phyloP scores from a whole-genome alignment of 2,113 vertebrate genomes.

The Baryphthengus martii region DNA sequence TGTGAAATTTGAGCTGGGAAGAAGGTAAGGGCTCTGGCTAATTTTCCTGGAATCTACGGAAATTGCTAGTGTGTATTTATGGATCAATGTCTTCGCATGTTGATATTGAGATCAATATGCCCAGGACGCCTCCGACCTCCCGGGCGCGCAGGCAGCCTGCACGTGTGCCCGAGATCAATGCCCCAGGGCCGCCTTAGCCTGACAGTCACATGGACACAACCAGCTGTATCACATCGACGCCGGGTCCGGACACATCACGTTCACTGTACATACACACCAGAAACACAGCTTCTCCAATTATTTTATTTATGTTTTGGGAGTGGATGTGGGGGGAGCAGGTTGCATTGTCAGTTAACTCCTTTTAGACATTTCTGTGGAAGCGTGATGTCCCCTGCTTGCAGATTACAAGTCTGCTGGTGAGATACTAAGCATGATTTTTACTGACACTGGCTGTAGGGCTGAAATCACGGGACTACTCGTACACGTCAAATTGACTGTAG shows the following conservation, averaged over 20 bases:
- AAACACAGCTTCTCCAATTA: not conserved
- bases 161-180: not conserved
- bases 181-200: not conserved
- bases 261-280: accelerated
- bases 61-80: not conserved
- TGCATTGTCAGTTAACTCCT: not conserved
- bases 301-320: not conserved
- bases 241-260: no score
- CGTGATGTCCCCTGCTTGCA: accelerated
- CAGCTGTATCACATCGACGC: accelerated
- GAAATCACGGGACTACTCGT: not conserved
- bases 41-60: not conserved
- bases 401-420: not conserved
- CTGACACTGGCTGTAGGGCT: not conserved
- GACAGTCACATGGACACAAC: accelerated
- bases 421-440: not conserved
- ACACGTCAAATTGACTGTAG: not conserved
- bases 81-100: not conserved
- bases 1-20: not conserved
- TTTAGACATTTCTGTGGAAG: not conserved
- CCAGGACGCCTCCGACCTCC: not conserved
- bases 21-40: not conserved
- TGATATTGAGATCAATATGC: not conserved
- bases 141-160: not conserved
- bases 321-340: not conserved